These are phyloP conservation scores for Corythoichthys haematopterus DNA, from an alignment of 2,113 vertebrate genomes.

Conservation along the genomic window DNA sequence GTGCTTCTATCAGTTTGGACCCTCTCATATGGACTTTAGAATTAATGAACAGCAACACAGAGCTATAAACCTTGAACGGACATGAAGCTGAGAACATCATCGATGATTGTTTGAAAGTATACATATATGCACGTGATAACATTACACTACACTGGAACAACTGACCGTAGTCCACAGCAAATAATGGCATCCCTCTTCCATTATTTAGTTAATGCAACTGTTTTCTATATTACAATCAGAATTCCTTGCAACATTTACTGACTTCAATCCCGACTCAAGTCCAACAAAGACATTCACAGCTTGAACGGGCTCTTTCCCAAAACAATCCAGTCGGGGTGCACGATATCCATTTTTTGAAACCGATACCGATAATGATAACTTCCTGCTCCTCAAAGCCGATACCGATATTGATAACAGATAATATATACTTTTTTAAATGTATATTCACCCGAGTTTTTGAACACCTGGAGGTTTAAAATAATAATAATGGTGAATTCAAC, in stretches of 20 bases:
- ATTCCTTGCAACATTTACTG: slow-evolving; percentile 16
- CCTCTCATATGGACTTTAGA: slow-evolving; percentile 64
- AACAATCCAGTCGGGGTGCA: slow-evolving; percentile 24
- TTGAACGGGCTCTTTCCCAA: slow-evolving; percentile 62
- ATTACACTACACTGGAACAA: slow-evolving; percentile 11
- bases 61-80: slow-evolving; percentile 66
- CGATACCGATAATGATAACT: no score
- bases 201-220: slow-evolving; percentile 27
- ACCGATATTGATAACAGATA: no score
- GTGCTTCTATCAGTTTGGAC: slow-evolving; percentile 61
- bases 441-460: no score
- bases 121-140: slow-evolving; percentile 19
- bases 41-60: slow-evolving; percentile 64
- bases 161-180: slow-evolving; percentile 15
- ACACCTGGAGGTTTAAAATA: no score
- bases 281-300: slow-evolving; percentile 63
- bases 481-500: no score
- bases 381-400: no score
- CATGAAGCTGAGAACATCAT: slow-evolving; percentile 49
- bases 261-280: slow-evolving; percentile 63
- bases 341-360: no score
- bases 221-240: slow-evolving; percentile 42
- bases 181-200: slow-evolving; percentile 18
- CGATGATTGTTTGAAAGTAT: slow-evolving; percentile 6
- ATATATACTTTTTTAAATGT: no score